Conservation (phyloP, 2,888 invertebrate genomes). For the Brachylomia viminalis region DNA sequence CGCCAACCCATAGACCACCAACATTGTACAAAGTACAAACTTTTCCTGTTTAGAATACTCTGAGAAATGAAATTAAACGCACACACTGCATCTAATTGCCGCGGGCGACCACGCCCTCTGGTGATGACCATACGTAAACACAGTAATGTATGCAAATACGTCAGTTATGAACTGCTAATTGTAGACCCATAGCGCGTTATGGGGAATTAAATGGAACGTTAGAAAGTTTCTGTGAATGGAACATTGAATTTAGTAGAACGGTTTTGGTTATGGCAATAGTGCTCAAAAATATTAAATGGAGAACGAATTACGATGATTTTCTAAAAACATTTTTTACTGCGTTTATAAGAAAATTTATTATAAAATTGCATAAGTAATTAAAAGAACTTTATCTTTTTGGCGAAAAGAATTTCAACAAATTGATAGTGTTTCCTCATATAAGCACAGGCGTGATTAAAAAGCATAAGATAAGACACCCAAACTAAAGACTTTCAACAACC, state of each 20-base stretch:
- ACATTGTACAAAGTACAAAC: conserved; percentile 60
- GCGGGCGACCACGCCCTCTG: conserved; percentile 70
- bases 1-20: conserved; percentile 69
- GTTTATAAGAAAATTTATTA: background rate
- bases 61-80: conserved; percentile 64
- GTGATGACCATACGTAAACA: conserved; percentile 62
- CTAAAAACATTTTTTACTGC: background rate
- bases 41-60: conserved; percentile 45
- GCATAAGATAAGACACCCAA: too few relatives aligned
- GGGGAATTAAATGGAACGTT: conserved; percentile 42
- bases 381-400: background rate
- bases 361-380: background rate
- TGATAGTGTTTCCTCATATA: background rate
- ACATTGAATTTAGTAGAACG: conserved; percentile 3
- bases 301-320: background rate
- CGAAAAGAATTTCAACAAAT: background rate
- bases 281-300: background rate
- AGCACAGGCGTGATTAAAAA: background rate
- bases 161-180: conserved; percentile 64
- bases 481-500: background rate
- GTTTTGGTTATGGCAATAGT: background rate
- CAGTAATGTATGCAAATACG: conserved; percentile 73
- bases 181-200: conserved; percentile 42
- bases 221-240: conserved; percentile 15
- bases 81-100: conserved; percentile 72